Conservation (phyloP, 2,888 invertebrate genomes). For the Odontocerum albicorne region DNA sequence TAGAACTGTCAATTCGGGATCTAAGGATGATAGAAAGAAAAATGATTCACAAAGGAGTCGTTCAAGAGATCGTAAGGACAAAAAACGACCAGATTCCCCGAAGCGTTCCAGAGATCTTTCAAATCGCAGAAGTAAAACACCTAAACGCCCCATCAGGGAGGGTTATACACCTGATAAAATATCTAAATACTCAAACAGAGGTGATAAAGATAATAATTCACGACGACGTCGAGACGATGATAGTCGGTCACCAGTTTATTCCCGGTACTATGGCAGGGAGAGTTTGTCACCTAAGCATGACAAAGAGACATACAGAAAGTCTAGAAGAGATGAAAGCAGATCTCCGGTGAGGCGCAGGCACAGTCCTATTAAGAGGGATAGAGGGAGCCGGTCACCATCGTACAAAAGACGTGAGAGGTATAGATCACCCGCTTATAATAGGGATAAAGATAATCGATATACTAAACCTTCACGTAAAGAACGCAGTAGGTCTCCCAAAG, state of each 20-base stretch:
- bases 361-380: constrained; percentile 38
- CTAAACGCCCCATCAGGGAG: constrained; percentile 31
- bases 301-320: constrained; percentile 16
- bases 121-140: constrained; percentile 21
- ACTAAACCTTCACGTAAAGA: constrained; percentile 36
- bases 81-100: constrained; percentile 26
- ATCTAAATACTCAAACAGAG: constrained; percentile 39
- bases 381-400: constrained; percentile 43
- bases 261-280: constrained; percentile 17
- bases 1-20: constrained; percentile 33
- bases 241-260: constrained; percentile 32
- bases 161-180: constrained; percentile 36
- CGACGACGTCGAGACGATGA: constrained; percentile 39
- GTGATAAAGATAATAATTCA: constrained; percentile 41
- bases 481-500: constrained; percentile 31
- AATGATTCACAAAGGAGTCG: constrained; percentile 35
- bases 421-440: constrained; percentile 38
- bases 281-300: constrained; percentile 32
- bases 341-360: constrained; percentile 40
- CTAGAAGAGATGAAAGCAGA: constrained; percentile 24
- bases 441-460: constrained; percentile 40
- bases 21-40: constrained; percentile 35
- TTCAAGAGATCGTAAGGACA: constrained; percentile 32
- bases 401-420: constrained; percentile 40
- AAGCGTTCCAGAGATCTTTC: constrained; percentile 17